phyloP scores from a whole-genome alignment of 2,888 invertebrate genomes.

The Anoncus sp. region DNA sequence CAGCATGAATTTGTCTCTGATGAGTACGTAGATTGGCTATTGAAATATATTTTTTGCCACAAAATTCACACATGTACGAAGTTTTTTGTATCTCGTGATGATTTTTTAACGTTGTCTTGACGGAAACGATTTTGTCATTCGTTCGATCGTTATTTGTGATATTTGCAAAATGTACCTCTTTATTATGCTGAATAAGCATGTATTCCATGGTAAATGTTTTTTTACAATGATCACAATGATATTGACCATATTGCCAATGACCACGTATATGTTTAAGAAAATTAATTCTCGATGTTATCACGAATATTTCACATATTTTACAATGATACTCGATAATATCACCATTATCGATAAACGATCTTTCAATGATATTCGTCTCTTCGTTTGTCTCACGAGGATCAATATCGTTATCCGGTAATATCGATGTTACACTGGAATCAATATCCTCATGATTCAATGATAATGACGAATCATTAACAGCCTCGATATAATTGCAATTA shows the following conservation, averaged over 20 bases:
- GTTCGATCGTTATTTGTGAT: neutral
- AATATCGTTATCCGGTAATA: neutral
- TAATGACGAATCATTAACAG: too few species aligned
- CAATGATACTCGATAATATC: constrained; percentile 80
- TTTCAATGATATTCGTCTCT: constrained; percentile 73
- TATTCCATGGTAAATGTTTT: constrained; percentile 68
- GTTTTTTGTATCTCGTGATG: neutral
- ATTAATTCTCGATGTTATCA: constrained; percentile 75
- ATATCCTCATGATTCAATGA: too few species aligned
- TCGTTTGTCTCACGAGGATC: constrained; percentile 50
- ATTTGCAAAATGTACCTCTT: neutral
- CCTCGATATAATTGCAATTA: neutral
- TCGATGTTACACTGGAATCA: too few species aligned
- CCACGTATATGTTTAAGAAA: constrained; percentile 84
- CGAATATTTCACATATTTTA: constrained; percentile 81
- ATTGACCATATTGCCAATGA: constrained; percentile 82
- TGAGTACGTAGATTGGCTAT: constrained; percentile 84
- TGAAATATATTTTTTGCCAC: constrained; percentile 84
- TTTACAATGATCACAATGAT: constrained; percentile 83
- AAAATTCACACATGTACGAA: constrained; percentile 69
- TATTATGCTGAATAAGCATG: neutral
- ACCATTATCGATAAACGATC: constrained; percentile 73
- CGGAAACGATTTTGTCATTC: neutral
- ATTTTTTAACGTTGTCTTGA: neutral
- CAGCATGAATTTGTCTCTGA: constrained; percentile 83